These are phyloP conservation scores for Pseudois nayaur DNA, from an alignment of 2,113 vertebrate genomes.

Conservation along the genomic window DNA sequence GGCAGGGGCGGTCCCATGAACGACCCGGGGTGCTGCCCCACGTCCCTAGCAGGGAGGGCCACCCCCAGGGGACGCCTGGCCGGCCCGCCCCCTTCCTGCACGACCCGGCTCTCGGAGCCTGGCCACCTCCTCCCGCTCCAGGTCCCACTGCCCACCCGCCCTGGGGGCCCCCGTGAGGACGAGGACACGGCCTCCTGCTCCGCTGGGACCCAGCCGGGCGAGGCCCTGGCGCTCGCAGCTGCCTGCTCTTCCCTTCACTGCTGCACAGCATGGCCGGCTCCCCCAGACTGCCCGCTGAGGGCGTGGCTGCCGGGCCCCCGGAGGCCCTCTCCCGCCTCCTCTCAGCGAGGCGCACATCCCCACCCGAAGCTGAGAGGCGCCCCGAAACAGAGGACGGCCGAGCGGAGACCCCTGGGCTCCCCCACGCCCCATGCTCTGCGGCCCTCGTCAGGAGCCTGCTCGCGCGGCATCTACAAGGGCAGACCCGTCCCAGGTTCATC, in stretches of 20 bases:
- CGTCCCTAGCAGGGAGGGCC: accelerated
- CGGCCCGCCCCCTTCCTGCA: not conserved
- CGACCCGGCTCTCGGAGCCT: not conserved
- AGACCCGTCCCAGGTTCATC: not conserved
- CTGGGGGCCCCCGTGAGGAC: accelerated
- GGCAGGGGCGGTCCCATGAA: not conserved
- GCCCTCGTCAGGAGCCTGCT: not conserved
- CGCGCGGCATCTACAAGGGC: accelerated
- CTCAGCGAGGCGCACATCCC: not conserved
- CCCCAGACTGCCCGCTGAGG: accelerated
- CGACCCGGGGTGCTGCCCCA: too few relatives aligned
- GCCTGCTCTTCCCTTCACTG: too few relatives aligned
- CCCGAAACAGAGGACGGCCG: not conserved
- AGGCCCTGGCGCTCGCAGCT: not conserved
- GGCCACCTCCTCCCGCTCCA: not conserved
- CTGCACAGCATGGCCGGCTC: not conserved
- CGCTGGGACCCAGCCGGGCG: accelerated
- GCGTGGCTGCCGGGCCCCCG: accelerated
- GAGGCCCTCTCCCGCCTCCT: not conserved
- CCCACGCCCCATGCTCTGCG: accelerated
- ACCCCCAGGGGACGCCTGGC: not conserved
- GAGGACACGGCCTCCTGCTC: not conserved
- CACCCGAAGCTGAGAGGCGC: not conserved
- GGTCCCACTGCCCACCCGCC: not conserved
- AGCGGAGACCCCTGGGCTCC: not conserved